Percentiles rank a stretch among this genome's conserved stretches.
Evolutionary conservation across 2,797 vertebrate species (phyloP).

Genomic region (Gallirallus australis): DNA sequence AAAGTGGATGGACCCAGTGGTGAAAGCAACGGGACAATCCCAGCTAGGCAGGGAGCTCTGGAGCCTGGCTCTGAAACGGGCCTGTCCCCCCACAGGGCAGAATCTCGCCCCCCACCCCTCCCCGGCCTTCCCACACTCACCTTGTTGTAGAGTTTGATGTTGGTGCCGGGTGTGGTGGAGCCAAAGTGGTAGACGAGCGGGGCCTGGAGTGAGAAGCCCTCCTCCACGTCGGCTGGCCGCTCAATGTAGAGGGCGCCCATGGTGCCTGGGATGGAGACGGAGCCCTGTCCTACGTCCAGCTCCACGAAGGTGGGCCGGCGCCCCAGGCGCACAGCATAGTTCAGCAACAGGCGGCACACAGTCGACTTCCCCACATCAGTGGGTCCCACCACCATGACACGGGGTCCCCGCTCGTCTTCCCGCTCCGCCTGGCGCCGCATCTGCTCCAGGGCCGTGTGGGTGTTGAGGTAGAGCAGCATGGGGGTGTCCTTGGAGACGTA

Average conservation of each 20-base stretch:
- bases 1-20: no score
- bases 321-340: constrained; percentile 93
- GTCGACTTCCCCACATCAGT: constrained; percentile 97
- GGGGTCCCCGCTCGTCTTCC: constrained; percentile 92
- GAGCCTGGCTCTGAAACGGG: rapidly evolving
- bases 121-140: constrained; percentile 54
- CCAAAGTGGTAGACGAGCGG: constrained; percentile 98
- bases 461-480: constrained; percentile 97
- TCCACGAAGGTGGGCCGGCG: constrained; percentile 95
- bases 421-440: constrained; percentile 95
- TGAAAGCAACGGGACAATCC: rapidly evolving
- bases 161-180: constrained; percentile 96
- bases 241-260: constrained; percentile 96
- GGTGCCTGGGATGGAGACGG: constrained; percentile 94
- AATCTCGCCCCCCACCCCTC: no score
- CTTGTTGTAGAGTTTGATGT: constrained; percentile 99
- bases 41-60: rapidly evolving
- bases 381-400: constrained; percentile 97
- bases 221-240: constrained; percentile 94
- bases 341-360: constrained; percentile 91
- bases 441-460: constrained; percentile 96
- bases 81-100: rapidly evolving
- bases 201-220: constrained; percentile 96
- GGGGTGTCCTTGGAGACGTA: constrained; percentile 90
- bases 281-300: constrained; percentile 96